Conservation (phyloP, 1,140 invertebrate genomes). For the Trichoplusia ni region DNA sequence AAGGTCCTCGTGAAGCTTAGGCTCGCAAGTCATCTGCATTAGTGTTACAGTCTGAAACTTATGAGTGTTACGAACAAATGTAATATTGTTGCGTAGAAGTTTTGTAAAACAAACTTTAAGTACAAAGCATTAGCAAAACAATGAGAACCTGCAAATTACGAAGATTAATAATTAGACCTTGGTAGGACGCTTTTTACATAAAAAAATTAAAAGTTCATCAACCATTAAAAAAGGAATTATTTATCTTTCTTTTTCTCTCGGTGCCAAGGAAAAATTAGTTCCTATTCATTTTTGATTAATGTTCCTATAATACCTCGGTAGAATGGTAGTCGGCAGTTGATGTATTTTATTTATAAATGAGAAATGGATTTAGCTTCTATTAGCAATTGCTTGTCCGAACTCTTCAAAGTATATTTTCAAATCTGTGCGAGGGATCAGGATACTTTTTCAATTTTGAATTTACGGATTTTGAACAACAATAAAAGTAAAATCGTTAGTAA, state of each 20-base stretch:
- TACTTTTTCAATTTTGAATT: too few species aligned
- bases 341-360: slow-evolving; percentile 10
- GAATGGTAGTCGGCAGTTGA: background rate
- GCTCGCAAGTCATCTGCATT: slow-evolving; percentile 12
- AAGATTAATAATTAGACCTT: background rate
- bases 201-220: background rate
- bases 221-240: slow-evolving; percentile 5
- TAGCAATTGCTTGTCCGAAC: too few species aligned
- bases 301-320: slow-evolving; percentile 10
- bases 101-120: background rate
- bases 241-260: background rate
- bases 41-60: background rate
- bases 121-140: background rate
- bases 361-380: background rate
- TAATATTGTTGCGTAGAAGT: background rate
- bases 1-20: background rate
- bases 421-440: too few species aligned
- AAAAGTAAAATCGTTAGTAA: too few species aligned
- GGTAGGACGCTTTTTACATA: background rate
- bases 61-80: background rate
- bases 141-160: background rate
- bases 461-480: too few species aligned
- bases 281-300: slow-evolving; percentile 19
- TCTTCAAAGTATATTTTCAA: background rate
- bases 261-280: background rate